Percentiles rank a stretch among this genome's conserved stretches.
Conservation (phyloP, 2,113 vertebrate species). For the Tragelaphus strepsiceros region DNA sequence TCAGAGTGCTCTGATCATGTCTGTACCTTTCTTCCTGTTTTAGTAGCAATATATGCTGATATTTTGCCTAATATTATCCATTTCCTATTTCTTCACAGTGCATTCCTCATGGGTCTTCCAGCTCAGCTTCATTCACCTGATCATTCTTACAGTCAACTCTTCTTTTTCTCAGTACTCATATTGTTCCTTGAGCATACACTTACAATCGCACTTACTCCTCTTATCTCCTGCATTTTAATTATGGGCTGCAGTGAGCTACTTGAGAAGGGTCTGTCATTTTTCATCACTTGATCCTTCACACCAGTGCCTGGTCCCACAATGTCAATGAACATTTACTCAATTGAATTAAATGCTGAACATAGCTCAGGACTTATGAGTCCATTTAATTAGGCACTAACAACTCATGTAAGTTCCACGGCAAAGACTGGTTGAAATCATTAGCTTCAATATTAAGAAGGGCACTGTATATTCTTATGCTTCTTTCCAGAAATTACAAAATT, state of each 20-base stretch:
- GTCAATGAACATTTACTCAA: neutral
- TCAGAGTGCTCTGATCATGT: no score
- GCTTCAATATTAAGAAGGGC: neutral
- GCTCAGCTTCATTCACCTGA: neutral
- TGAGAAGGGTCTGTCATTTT: neutral
- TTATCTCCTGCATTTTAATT: neutral
- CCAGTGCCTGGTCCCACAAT: neutral
- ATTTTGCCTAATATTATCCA: neutral
- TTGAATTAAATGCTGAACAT: neutral
- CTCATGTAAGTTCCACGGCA: neutral
- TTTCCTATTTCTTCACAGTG: neutral
- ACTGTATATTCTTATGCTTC: neutral
- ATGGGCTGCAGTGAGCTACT: neutral
- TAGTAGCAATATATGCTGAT: neutral
- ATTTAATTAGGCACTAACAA: neutral
- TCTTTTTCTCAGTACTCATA: neutral
- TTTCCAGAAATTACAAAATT: neutral
- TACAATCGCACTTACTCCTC: fast-evolving
- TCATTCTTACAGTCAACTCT: fast-evolving
- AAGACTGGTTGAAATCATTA: neutral
- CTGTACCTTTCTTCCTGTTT: neutral
- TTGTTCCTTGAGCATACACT: neutral
- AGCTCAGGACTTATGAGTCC: neutral
- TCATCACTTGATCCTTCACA: neutral
- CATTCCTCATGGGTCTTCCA: neutral